These are phyloP conservation scores for Dynastes hyllus DNA, from an alignment of 2,888 invertebrate species.

Conservation along the genomic window DNA sequence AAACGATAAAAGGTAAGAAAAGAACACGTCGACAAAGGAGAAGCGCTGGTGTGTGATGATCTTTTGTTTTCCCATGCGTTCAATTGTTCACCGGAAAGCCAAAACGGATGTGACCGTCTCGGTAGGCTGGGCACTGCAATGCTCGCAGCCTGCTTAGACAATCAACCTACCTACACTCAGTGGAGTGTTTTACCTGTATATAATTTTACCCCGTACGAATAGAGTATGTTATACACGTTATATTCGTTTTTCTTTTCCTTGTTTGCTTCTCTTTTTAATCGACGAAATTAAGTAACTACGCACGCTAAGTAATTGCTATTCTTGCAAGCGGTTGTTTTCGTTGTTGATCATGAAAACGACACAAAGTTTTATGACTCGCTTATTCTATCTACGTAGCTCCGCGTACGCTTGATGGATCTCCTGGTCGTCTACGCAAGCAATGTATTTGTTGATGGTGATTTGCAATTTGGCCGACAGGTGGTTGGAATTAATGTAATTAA, in stretches of 20 bases:
- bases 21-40: constrained; percentile 41
- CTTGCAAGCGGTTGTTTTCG: constrained; percentile 19
- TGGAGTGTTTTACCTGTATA: constrained; percentile 51
- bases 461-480: constrained; percentile 5
- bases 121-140: constrained; percentile 61
- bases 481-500: constrained; percentile 12
- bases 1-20: constrained; percentile 35
- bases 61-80: constrained; percentile 59
- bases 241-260: background rate
- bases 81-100: constrained; percentile 64
- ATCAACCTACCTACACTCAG: constrained; percentile 55
- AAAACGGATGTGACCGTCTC: constrained; percentile 67
- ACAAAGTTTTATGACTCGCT: constrained; percentile 13
- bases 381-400: background rate
- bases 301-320: constrained; percentile 26
- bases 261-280: constrained; percentile 14
- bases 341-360: constrained; percentile 22
- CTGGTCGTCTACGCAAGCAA: background rate
- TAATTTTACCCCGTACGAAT: constrained; percentile 17
- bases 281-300: constrained; percentile 34
- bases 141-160: constrained; percentile 55
- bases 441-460: constrained; percentile 7
- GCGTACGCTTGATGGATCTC: background rate
- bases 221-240: constrained; percentile 16
- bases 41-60: constrained; percentile 49